Evolutionary conservation across 1,140 invertebrate species (phyloP).

Genomic region (Nasonia vitripennis): DNA sequence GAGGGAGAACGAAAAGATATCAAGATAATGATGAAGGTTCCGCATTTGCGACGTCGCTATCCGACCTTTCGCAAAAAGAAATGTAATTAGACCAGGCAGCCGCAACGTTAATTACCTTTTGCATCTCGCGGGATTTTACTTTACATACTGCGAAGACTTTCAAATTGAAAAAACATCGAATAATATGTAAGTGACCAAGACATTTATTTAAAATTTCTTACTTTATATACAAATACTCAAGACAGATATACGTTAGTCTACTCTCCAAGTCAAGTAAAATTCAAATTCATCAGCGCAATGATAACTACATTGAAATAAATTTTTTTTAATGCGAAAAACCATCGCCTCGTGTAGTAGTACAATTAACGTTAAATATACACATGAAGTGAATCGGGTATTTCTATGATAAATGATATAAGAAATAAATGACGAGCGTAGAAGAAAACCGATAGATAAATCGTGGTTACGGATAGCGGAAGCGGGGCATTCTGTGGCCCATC

Average conservation of each 20-base stretch:
- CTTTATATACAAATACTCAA: constrained; percentile 8
- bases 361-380: neutral
- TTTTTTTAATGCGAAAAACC: neutral
- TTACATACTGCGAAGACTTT: constrained; percentile 55
- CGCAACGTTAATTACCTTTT: constrained; percentile 57
- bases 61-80: constrained; percentile 50
- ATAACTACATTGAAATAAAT: neutral
- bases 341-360: neutral
- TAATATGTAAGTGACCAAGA: neutral
- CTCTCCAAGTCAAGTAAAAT: neutral
- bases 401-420: constrained; percentile 44
- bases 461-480: constrained; percentile 56
- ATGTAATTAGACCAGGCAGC: constrained; percentile 62
- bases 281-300: no score
- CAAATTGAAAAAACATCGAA: constrained; percentile 48
- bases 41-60: constrained; percentile 38
- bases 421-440: constrained; percentile 45
- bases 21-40: constrained; percentile 63
- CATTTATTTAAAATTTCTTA: neutral
- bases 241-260: neutral
- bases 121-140: constrained; percentile 59
- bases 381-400: neutral
- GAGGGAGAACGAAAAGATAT: constrained; percentile 59
- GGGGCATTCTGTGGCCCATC: constrained; percentile 57
- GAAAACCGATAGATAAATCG: constrained; percentile 67